phyloP scores from a whole-genome alignment of 2,797 vertebrate species.

The Mormyrops attenuatus region DNA sequence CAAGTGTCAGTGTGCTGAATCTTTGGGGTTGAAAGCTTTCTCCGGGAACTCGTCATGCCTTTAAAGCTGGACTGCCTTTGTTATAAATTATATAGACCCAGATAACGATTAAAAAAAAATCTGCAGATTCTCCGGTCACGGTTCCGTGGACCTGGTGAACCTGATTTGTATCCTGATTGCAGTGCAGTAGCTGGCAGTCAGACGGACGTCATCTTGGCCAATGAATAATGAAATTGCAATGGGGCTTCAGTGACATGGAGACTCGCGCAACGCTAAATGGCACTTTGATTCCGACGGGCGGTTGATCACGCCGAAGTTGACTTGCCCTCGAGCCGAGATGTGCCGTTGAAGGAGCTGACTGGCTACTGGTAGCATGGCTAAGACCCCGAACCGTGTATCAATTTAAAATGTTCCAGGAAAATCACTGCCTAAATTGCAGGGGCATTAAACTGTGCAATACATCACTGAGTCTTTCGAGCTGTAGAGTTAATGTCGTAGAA shows the following conservation, averaged over 20 bases:
- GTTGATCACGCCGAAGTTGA: background rate
- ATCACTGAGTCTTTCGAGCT: background rate
- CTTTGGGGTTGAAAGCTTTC: conserved; percentile 15
- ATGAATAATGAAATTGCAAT: conserved; percentile 68
- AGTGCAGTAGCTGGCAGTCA: conserved; percentile 51
- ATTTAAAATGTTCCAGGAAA: background rate
- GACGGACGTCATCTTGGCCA: conserved; percentile 59
- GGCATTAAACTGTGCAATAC: background rate
- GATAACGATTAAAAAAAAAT: conserved; percentile 33
- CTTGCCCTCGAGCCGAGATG: background rate
- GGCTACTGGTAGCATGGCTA: background rate
- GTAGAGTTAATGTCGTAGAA: background rate
- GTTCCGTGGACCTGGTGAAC: conserved; percentile 39
- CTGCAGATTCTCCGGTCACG: conserved; percentile 36
- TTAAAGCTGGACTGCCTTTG: conserved; percentile 20
- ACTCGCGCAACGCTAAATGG: conserved; percentile 54
- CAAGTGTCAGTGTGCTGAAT: background rate
- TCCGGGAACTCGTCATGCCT: conserved; percentile 18
- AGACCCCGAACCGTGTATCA: background rate
- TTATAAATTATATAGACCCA: conserved; percentile 31
- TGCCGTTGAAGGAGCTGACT: background rate
- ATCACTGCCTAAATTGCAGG: background rate
- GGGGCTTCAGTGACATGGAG: conserved; percentile 56
- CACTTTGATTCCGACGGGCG: background rate
- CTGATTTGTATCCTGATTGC: conserved; percentile 40